phyloP scores from a whole-genome alignment of 2,797 vertebrate genomes.

The Leptodactylus fallax region DNA sequence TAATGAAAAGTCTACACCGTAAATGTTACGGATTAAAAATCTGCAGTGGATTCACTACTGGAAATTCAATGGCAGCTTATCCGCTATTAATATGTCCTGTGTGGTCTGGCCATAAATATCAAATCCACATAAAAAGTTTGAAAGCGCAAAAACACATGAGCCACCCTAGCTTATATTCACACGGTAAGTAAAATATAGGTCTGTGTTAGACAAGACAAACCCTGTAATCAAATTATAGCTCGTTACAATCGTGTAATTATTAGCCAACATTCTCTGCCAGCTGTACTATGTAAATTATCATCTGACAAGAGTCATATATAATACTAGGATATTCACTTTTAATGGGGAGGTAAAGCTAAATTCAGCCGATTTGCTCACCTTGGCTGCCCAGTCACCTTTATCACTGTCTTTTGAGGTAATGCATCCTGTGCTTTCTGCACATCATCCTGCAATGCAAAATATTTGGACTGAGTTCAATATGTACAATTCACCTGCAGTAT shows the following conservation, averaged over 20 bases:
- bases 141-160: not conserved
- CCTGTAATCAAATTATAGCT: not conserved
- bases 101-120: not conserved
- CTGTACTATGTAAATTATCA: not conserved
- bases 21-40: too few relatives aligned
- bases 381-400: constrained; percentile 77
- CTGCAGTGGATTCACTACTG: too few relatives aligned
- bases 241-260: not conserved
- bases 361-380: constrained; percentile 76
- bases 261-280: not conserved
- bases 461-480: not conserved
- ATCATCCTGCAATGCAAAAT: constrained; percentile 78
- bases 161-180: not conserved
- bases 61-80: too few relatives aligned
- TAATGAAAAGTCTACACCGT: too few relatives aligned
- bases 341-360: not conserved
- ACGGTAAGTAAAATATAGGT: not conserved
- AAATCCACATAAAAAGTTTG: not conserved
- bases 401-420: constrained; percentile 80
- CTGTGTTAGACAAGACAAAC: not conserved
- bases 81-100: too few relatives aligned
- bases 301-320: not conserved
- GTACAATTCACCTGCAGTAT: too few relatives aligned
- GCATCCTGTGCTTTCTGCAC: constrained; percentile 83
- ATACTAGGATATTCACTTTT: not conserved